A percentile compares a stretch with the other conserved stretches of the same genome.
These are phyloP conservation scores for Lepus timidus DNA, from an alignment of 2,113 vertebrate genomes.

Conservation along the genomic window DNA sequence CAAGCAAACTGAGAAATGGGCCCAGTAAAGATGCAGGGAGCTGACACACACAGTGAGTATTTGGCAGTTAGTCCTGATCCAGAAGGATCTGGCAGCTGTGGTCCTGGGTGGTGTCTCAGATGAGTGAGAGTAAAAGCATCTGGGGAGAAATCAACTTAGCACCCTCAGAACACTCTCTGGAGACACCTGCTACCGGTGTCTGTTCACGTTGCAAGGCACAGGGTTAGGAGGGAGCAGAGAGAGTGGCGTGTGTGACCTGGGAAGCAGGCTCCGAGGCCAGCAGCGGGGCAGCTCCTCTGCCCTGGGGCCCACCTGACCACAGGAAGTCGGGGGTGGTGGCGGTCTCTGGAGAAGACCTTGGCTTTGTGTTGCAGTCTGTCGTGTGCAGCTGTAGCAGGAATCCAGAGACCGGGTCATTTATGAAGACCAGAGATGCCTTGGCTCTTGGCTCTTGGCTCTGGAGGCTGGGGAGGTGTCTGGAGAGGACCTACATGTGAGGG, in stretches of 20 bases:
- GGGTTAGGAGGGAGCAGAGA: background rate
- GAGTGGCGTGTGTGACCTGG: background rate
- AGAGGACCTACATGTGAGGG: background rate
- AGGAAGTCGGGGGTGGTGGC: background rate
- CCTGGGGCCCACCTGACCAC: background rate
- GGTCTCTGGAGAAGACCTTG: constrained; percentile 2
- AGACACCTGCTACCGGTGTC: background rate
- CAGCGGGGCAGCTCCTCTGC: background rate
- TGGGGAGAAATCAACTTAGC: background rate
- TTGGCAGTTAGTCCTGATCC: background rate
- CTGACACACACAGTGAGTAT: background rate
- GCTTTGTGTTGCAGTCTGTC: background rate
- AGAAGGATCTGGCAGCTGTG: background rate
- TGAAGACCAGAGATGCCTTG: background rate
- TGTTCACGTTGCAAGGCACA: fast-evolving
- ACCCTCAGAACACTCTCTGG: background rate
- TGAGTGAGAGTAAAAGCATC: background rate
- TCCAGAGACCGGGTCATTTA: background rate
- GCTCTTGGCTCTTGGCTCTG: background rate
- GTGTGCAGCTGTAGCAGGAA: background rate
- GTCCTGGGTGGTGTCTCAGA: background rate
- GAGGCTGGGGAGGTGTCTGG: background rate
- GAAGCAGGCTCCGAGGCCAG: background rate
- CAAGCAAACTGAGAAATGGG: constrained; percentile 6
- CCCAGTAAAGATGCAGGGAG: background rate